A percentile compares a stretch with the other conserved stretches of the same genome.
phyloP scores from a whole-genome alignment of 2,113 vertebrate species.

The Gambusia holbrooki region DNA sequence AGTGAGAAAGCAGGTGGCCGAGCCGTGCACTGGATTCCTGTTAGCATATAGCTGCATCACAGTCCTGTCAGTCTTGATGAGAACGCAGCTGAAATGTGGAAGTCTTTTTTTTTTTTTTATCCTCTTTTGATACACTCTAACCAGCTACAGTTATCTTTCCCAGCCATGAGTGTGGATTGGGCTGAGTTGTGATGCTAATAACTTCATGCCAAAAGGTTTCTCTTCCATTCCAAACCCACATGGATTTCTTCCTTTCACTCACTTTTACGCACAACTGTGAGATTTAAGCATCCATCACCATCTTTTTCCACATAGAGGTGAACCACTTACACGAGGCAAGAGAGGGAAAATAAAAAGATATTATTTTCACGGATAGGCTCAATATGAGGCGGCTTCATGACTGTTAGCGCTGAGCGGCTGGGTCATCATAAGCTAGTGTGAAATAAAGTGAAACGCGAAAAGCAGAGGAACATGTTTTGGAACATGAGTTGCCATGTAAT shows the following conservation, averaged over 20 bases:
- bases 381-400: constrained; percentile 71
- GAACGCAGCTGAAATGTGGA: constrained; percentile 5
- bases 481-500: constrained; percentile 73
- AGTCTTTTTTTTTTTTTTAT: not conserved
- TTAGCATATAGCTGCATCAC: constrained; percentile 47
- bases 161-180: not conserved
- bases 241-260: constrained; percentile 36
- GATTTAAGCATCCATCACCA: constrained; percentile 27
- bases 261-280: constrained; percentile 6
- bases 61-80: constrained; percentile 18
- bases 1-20: constrained; percentile 16
- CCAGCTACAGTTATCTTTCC: not conserved
- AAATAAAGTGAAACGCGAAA: constrained; percentile 66
- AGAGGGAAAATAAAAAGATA: constrained; percentile 38
- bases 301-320: constrained; percentile 32
- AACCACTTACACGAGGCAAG: constrained; percentile 54
- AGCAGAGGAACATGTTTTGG: constrained; percentile 61
- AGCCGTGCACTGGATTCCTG: constrained; percentile 27
- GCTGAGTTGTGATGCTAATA: constrained; percentile 6
- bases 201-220: constrained; percentile 18
- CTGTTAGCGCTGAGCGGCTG: constrained; percentile 67
- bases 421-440: constrained; percentile 63
- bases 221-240: constrained; percentile 4
- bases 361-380: constrained; percentile 49
- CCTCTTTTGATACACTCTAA: not conserved